These are phyloP conservation scores for Carcina quercana DNA, from an alignment of 2,888 invertebrate species.

Conservation along the genomic window DNA sequence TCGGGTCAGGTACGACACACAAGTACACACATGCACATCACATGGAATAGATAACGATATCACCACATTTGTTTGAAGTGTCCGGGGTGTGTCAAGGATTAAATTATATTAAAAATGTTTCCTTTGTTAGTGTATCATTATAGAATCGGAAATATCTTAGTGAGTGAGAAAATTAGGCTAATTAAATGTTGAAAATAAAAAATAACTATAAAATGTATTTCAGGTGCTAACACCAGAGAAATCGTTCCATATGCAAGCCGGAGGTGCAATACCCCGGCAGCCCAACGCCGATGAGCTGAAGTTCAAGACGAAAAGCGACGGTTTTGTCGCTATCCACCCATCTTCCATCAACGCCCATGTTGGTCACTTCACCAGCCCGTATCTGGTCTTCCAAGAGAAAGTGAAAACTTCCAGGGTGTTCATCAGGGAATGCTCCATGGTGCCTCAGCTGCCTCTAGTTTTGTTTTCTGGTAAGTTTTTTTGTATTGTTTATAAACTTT, in stretches of 20 bases:
- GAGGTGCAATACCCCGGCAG: constrained; percentile 83
- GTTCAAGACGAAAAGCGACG: constrained; percentile 84
- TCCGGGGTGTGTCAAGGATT: too few relatives aligned
- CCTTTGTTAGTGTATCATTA: too few relatives aligned
- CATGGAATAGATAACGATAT: too few relatives aligned
- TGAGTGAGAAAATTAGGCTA: too few relatives aligned
- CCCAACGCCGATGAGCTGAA: constrained; percentile 81
- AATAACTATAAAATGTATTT: too few relatives aligned
- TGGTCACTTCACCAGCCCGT: constrained; percentile 81
- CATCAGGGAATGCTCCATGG: constrained; percentile 87
- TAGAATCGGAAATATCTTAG: too few relatives aligned
- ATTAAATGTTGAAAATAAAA: too few relatives aligned
- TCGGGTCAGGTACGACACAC: too few relatives aligned
- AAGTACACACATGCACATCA: too few relatives aligned
- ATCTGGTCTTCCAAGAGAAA: constrained; percentile 88
- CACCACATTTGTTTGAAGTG: too few relatives aligned
- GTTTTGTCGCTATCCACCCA: constrained; percentile 83
- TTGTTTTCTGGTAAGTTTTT: constrained; percentile 72
- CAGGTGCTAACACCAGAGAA: constrained; percentile 84
- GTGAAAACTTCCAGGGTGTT: constrained; percentile 86
- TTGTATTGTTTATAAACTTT: too few relatives aligned
- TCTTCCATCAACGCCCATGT: constrained; percentile 82
- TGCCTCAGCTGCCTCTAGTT: constrained; percentile 82
- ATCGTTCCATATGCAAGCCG: constrained; percentile 81
- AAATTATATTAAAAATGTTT: too few relatives aligned